Evolutionary conservation across 92 coral and sea anemone species (phyloP).

Genomic region (Scolanthus callimorphus): DNA sequence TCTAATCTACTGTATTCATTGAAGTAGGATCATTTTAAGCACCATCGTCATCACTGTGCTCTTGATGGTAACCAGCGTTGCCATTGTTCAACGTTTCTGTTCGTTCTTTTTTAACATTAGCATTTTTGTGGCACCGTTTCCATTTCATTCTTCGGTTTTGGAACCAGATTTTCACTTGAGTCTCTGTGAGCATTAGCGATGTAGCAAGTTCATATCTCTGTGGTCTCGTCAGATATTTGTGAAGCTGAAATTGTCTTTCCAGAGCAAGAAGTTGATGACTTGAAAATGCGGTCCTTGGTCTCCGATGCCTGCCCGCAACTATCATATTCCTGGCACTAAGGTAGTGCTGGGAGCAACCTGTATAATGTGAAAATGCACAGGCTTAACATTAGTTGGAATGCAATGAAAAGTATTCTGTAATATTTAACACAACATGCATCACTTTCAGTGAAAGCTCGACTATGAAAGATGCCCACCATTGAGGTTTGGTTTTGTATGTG

Average conservation of each 20-base stretch:
- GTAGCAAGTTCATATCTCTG: constrained; percentile 88
- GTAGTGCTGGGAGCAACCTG: constrained; percentile 64
- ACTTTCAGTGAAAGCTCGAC: no score
- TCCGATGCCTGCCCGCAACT: constrained; percentile 69
- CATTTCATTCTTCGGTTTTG: constrained; percentile 92
- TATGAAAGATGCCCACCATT: no score
- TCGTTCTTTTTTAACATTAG: constrained; percentile 25
- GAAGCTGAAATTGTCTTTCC: constrained; percentile 81
- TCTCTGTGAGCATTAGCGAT: constrained; percentile 77
- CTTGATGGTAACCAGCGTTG: background rate
- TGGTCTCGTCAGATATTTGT: constrained; percentile 79
- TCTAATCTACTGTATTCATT: no score
- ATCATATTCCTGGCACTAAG: constrained; percentile 40
- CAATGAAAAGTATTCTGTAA: no score
- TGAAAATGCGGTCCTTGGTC: constrained; percentile 88
- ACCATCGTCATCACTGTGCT: no score
- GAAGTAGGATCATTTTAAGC: no score
- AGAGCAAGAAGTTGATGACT: constrained; percentile 79
- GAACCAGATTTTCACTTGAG: constrained; percentile 90
- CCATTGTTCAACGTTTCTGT: no score
- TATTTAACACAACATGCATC: no score
- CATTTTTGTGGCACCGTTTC: constrained; percentile 71
- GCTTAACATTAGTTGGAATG: no score
- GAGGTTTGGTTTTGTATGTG: no score
- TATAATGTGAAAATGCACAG: no score